Conservation (phyloP, 2,888 invertebrate genomes). For the Apamea sordens region DNA sequence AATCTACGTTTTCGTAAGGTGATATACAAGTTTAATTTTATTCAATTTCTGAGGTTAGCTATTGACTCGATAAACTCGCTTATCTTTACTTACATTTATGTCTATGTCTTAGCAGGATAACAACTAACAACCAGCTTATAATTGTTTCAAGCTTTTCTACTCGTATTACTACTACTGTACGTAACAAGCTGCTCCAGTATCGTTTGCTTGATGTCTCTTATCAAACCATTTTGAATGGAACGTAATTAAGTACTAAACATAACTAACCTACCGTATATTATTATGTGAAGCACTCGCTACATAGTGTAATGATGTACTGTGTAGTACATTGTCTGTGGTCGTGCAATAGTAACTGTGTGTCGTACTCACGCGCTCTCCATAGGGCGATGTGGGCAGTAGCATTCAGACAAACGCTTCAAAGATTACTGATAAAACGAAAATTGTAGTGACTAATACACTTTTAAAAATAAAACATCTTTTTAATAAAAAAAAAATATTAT, state of each 20-base stretch:
- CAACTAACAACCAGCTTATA: neutral
- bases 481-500: neutral
- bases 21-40: neutral
- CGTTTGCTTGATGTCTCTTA: neutral
- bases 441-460: neutral
- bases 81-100: neutral
- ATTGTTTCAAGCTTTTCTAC: neutral
- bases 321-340: conserved; percentile 22
- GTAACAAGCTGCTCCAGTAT: neutral
- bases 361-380: conserved; percentile 72
- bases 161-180: neutral
- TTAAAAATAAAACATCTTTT: neutral
- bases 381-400: conserved; percentile 73
- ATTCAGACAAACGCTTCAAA: conserved; percentile 48
- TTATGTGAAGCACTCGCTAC: conserved; percentile 26
- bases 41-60: neutral
- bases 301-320: neutral
- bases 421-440: neutral
- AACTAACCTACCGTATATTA: too few relatives aligned
- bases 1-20: neutral
- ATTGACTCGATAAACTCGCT: neutral
- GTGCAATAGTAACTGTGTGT: conserved; percentile 63
- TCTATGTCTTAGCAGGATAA: neutral
- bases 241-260: neutral
- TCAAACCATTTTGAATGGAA: neutral